phyloP scores from a whole-genome alignment of 2,888 invertebrate genomes.

The Callosobruchus maculatus region DNA sequence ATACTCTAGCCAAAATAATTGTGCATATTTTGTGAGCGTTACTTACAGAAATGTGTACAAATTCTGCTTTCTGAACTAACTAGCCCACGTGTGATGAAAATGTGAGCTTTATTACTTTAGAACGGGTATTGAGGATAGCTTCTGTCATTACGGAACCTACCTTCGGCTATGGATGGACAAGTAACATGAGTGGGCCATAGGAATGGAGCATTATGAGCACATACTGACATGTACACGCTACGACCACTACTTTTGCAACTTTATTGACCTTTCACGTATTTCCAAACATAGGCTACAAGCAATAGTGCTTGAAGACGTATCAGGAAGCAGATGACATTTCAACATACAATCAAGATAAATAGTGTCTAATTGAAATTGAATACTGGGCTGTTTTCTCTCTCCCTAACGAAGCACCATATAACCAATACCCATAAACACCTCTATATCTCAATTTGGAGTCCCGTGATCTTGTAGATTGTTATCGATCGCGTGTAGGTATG shows the following conservation, averaged over 20 bases:
- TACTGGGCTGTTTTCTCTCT: not conserved
- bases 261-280: not conserved
- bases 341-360: not conserved
- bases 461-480: not conserved
- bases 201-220: not conserved
- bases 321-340: not conserved
- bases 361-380: not conserved
- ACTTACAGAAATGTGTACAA: too few species aligned
- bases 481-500: not conserved
- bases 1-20: too few species aligned
- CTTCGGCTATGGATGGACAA: not conserved
- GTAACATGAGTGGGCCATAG: not conserved
- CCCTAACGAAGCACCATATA: not conserved
- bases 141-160: not conserved
- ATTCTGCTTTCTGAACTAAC: too few species aligned
- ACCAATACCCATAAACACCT: not conserved
- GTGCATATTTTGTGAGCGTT: too few species aligned
- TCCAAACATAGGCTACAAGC: not conserved
- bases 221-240: not conserved
- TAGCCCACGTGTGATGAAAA: not conserved
- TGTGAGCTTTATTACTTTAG: not conserved
- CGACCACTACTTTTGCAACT: not conserved
- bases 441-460: not conserved
- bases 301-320: not conserved
- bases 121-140: not conserved